Base-by-base conservation (phyloP, 64 coral and sea anemone species). In the Platygyra sinensis region DNA sequence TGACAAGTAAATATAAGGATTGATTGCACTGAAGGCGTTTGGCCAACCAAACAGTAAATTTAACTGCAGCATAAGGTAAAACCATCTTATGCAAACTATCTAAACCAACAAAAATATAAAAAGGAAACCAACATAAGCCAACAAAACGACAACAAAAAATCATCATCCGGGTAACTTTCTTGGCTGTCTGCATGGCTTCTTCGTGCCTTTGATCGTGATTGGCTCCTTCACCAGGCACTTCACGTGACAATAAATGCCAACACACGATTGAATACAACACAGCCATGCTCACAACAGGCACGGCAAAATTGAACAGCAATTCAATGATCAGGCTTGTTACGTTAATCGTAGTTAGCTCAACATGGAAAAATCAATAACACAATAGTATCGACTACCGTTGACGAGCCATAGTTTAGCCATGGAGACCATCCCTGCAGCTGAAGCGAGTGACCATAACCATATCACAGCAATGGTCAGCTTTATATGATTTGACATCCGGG, bases 161-260 rank as follows among this genome's bases (percentile, higher is more conserved):
- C 74, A 76, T 76, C 74, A 76, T 76, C 33, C 36, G 32, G 74
- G 74, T 76, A 76, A 76, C 74, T 76, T 76, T 76, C 74, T 76
- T 76, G 15, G 74, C 74, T 39, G 74, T 76, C 38, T 76, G 50
- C 74, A 76, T 76, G 32, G 74, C 74, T 76, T 76, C 30, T 76
- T 19, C 38, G 74, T 76, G 74, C 22, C 74, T 42, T 22, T 42
- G 19, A 76, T n/a, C 22, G 6, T 69, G 65, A 69, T n/a, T 27
- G 11, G 20, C 65, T 28, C 25, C 65, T 25, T 69, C 74, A 19
- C 74, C 74, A 39, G 74, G 74, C 5, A 76, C 74, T 32, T 76
- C 39, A 9, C 74, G 33, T 49, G 36, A 76, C 74, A 32, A 51
- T 30, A 76, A 76, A 49, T 38, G 74, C 33, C 33, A 76, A 19